Percentiles rank a stretch among this genome's conserved stretches.
phyloP scores from a whole-genome alignment of 2,888 invertebrate genomes.

The Xylota sylvarum region DNA sequence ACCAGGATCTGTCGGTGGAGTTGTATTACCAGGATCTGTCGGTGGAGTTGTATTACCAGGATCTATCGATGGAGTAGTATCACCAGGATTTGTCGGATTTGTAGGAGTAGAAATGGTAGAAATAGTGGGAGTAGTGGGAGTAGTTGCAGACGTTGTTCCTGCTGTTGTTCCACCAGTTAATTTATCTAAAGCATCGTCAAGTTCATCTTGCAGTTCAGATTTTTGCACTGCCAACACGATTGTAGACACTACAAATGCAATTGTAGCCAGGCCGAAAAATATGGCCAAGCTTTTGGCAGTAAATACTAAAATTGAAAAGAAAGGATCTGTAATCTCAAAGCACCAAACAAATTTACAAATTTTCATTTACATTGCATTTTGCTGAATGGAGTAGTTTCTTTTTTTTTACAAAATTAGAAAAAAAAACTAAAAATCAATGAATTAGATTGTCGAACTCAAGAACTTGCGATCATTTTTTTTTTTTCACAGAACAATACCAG shows the following conservation, averaged over 20 bases:
- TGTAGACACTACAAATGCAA: conserved; percentile 86
- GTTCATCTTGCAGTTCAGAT: conserved; percentile 80
- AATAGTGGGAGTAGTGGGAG: conserved; percentile 10
- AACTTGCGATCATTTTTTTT: conserved; percentile 59
- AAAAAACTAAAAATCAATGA: neutral
- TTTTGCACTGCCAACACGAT: conserved; percentile 86
- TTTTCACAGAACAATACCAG: conserved; percentile 28
- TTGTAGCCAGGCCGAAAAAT: conserved; percentile 81
- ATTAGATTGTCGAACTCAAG: neutral
- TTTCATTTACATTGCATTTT: conserved; percentile 50
- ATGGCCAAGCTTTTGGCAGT: conserved; percentile 81
- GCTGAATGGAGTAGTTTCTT: neutral
- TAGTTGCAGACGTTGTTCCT: conserved; percentile 36
- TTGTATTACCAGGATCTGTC: neutral
- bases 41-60: conserved; percentile 34
- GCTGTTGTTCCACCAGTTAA: conserved; percentile 75
- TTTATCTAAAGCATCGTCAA: conserved; percentile 81
- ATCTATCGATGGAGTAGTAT: neutral
- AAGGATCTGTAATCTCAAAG: neutral
- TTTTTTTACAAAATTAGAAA: neutral
- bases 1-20: neutral
- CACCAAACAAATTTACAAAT: neutral
- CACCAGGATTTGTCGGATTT: neutral
- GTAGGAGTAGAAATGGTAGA: conserved; percentile 1
- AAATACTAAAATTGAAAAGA: conserved; percentile 77